Evolutionary conservation across 1,140 invertebrate species (phyloP).

Genomic region (Calliphora vicina): DNA sequence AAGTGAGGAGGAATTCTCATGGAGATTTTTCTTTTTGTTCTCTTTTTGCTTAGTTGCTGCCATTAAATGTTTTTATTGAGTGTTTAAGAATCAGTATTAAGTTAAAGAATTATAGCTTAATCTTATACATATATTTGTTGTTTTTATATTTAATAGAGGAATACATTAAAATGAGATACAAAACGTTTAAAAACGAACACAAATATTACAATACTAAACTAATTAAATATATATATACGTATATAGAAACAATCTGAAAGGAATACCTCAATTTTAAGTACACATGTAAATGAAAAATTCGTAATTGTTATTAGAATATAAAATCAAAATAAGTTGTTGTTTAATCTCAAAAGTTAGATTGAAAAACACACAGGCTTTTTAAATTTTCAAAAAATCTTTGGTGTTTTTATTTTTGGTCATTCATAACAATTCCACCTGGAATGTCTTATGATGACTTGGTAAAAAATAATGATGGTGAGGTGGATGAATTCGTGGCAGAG

Average conservation of each 20-base stretch:
- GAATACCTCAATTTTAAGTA: background rate
- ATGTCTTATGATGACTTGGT: background rate
- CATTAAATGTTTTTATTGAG: too few species aligned
- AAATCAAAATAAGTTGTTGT: background rate
- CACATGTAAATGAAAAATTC: background rate
- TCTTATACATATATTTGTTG: too few species aligned
- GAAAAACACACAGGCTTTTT: background rate
- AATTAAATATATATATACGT: background rate
- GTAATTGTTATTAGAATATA: background rate
- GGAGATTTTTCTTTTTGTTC: too few species aligned
- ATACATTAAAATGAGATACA: background rate
- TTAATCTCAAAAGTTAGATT: too few species aligned
- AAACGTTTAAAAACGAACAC: background rate
- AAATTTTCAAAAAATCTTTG: conserved; percentile 15
- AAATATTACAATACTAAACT: background rate
- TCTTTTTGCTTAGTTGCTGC: too few species aligned
- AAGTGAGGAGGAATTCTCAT: too few species aligned
- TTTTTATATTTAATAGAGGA: too few species aligned
- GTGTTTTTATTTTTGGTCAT: conserved; percentile 5
- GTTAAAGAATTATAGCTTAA: too few species aligned
- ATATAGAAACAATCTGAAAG: background rate
- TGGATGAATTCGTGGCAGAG: background rate
- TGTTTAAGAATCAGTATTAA: too few species aligned
- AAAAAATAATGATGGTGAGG: background rate
- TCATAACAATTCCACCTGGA: background rate